A percentile compares a stretch with the other conserved stretches of the same genome.
phyloP scores from a whole-genome alignment of 2,797 vertebrate genomes.

The Champsocephalus esox region DNA sequence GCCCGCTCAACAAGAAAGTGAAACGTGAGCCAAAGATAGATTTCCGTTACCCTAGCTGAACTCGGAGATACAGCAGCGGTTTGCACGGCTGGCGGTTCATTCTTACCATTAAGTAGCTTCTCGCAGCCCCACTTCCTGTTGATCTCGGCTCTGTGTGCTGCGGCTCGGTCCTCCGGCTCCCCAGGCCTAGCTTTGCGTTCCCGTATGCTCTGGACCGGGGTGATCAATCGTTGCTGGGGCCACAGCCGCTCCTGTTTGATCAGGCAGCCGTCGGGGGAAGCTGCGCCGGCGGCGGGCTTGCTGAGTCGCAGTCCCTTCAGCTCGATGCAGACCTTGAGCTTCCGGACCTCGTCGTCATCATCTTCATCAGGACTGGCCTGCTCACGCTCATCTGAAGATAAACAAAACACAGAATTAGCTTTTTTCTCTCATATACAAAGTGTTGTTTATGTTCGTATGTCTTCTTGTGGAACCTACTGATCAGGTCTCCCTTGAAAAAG shows the following conservation, averaged over 20 bases:
- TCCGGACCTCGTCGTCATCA: conserved; percentile 89
- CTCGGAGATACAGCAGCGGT: conserved; percentile 49
- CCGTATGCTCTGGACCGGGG: conserved; percentile 78
- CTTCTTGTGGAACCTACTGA: no score
- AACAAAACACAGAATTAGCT: conserved; percentile 1
- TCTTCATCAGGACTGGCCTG: conserved; percentile 76
- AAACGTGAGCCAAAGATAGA: conserved; percentile 80
- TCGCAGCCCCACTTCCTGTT: conserved; percentile 92
- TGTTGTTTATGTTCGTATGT: no score
- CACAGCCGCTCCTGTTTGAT: conserved; percentile 74
- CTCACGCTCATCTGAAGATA: conserved; percentile 60
- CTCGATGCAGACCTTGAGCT: conserved; percentile 99
- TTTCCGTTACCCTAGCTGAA: conserved; percentile 77
- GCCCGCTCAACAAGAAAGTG: conserved; percentile 74
- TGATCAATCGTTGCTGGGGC: conserved; percentile 65
- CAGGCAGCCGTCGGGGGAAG: conserved; percentile 63
- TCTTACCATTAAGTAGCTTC: conserved; percentile 86
- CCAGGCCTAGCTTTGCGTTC: conserved; percentile 85
- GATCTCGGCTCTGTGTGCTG: conserved; percentile 91
- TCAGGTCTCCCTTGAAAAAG: no score
- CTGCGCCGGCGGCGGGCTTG: conserved; percentile 85
- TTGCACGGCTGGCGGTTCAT: conserved; percentile 48
- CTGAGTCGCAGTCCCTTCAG: conserved; percentile 97
- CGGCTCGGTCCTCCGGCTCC: conserved; percentile 87
- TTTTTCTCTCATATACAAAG: not conserved